A percentile compares a stretch with the other conserved stretches of the same genome.
These are phyloP conservation scores for Zosterops hypoxanthus DNA, from an alignment of 2,113 vertebrate species.

Conservation along the genomic window DNA sequence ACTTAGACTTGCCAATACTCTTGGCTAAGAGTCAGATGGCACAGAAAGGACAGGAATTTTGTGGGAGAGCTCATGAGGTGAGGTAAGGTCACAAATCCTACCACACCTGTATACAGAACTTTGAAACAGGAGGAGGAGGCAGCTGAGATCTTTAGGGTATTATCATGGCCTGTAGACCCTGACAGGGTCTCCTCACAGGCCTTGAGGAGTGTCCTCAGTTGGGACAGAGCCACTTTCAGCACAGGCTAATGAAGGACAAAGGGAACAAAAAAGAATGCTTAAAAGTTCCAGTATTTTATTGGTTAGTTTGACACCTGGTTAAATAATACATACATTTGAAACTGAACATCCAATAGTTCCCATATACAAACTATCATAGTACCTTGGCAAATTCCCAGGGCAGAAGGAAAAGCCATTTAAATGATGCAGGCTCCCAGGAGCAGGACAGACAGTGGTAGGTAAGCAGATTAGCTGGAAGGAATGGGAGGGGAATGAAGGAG, in stretches of 20 bases:
- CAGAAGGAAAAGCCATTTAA: not conserved
- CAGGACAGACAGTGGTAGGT: not conserved
- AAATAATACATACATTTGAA: not conserved
- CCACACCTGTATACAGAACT: not conserved
- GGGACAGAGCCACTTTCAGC: not conserved
- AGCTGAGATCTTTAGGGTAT: not conserved
- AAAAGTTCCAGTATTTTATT: constrained; percentile 34
- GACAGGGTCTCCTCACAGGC: not conserved
- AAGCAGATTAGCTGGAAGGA: not conserved
- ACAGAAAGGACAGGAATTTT: not conserved
- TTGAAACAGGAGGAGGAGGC: not conserved
- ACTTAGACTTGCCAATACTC: not conserved
- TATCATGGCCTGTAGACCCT: not conserved
- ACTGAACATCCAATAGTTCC: not conserved
- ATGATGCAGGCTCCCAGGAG: not conserved
- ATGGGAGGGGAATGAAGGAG: not conserved
- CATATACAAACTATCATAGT: accelerated
- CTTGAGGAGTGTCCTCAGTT: not conserved
- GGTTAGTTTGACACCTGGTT: not conserved
- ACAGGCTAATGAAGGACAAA: not conserved
- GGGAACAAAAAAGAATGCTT: not conserved
- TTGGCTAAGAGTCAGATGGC: not conserved
- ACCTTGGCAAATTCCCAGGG: not conserved
- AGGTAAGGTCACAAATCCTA: not conserved
- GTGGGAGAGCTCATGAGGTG: not conserved